Conservation (phyloP, 2,888 invertebrate genomes). For the Dryocosmus kuriphilus region DNA sequence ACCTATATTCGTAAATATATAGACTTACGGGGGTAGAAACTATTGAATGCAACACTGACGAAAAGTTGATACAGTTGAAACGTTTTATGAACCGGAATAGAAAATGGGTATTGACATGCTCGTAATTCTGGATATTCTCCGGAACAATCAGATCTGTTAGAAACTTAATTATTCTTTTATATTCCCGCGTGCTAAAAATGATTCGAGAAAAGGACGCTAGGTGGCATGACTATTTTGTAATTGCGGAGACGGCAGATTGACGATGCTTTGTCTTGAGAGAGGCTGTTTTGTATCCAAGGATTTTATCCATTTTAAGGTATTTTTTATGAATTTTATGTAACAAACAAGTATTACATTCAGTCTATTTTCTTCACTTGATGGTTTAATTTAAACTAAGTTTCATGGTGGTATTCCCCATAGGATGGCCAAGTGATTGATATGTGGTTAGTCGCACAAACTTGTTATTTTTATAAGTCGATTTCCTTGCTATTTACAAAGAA, state of each 20-base stretch:
- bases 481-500: too few relatives aligned
- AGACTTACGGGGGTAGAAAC: constrained; percentile 14
- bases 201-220: too few relatives aligned
- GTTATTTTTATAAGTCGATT: too few relatives aligned
- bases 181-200: too few relatives aligned
- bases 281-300: background rate
- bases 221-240: too few relatives aligned
- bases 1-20: constrained; percentile 20
- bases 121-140: constrained; percentile 17
- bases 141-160: constrained; percentile 12
- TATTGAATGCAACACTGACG: constrained; percentile 23
- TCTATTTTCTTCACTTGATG: background rate
- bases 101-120: constrained; percentile 26
- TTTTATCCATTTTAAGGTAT: background rate
- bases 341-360: background rate
- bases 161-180: too few relatives aligned
- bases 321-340: background rate
- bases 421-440: too few relatives aligned
- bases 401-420: too few relatives aligned
- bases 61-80: constrained; percentile 22
- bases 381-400: too few relatives aligned
- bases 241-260: too few relatives aligned
- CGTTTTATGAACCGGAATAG: constrained; percentile 16
- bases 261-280: background rate
- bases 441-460: too few relatives aligned